Evolutionary conservation across 2,797 vertebrate species (phyloP).

Genomic region (Helarctos malayanus): DNA sequence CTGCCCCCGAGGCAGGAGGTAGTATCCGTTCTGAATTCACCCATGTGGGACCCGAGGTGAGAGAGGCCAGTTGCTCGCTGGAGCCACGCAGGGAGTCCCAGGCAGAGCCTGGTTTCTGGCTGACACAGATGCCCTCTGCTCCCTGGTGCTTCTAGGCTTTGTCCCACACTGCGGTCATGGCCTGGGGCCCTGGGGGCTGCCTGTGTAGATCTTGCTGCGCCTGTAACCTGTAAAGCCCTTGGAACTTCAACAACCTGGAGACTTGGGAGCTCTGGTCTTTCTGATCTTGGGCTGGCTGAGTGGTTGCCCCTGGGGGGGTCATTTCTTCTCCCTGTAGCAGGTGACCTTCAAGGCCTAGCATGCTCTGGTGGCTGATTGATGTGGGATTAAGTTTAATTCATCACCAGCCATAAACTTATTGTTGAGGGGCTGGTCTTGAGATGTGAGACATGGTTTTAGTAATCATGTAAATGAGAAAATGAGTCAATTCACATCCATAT

Average conservation of each 20-base stretch:
- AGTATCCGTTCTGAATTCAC: not conserved
- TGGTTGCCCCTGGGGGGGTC: not conserved
- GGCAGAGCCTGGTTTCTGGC: not conserved
- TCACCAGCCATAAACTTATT: not conserved
- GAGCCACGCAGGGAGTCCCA: not conserved
- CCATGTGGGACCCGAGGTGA: accelerated
- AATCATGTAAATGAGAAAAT: not conserved
- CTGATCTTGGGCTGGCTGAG: not conserved
- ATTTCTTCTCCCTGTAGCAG: not conserved
- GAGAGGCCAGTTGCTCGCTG: not conserved
- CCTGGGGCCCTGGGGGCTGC: not conserved
- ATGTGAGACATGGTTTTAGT: not conserved
- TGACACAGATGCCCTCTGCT: not conserved
- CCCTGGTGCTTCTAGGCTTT: not conserved
- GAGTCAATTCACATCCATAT: not conserved
- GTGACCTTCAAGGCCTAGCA: not conserved
- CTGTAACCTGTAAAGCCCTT: not conserved
- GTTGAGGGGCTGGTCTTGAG: not conserved
- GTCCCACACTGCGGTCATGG: not conserved
- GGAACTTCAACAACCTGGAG: not conserved
- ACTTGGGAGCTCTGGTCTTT: not conserved
- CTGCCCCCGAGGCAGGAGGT: not conserved
- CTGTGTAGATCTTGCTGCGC: not conserved
- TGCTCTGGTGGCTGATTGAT: not conserved
- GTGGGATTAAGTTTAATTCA: not conserved